Base-by-base conservation (phyloP, 2,888 invertebrate genomes). In the Epinotia demarniana region DNA sequence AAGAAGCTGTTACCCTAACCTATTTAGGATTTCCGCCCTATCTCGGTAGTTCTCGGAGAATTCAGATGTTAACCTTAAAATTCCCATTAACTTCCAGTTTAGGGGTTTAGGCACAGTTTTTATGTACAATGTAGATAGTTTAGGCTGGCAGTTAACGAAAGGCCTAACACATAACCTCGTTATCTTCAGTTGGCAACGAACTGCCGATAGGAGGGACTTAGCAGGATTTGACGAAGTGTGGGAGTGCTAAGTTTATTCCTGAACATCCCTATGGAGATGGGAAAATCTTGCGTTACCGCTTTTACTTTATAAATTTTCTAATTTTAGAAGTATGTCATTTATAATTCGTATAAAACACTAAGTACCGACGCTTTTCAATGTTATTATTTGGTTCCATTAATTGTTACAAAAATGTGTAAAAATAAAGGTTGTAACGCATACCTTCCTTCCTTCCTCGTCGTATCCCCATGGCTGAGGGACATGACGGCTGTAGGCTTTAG, bases 171-270 rank as follows among this genome's bases (percentile, higher is more conserved):
- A 84, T 88, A 87, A 85, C 85, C 81, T 82, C 88, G 83, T 89
- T 91, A 91, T 91, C 91, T 89, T 80, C 79, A 79, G 80, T 79
- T 81, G 79, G 82, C 90, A 90, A 87, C 23, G 88, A 80, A 88
- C 88, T 86, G 84, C 86, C 82, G 82, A 86, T 87, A 89, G 88
- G 87, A 89, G 87, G 86, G 89, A 86, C 87, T 89, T 87, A 87
- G 83, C 80, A 53, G 60, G 62, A 70, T 76, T 77, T 62, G 66
- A 62, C 39, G 61, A 43, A 76, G 61, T 67, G 55, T 77, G 79
- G 77, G 78, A 72, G 69, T 23, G 68, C 61, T 27, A 55, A 55
- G 77, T 73, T 71, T 53, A 23, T 64, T 75, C 68, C 69, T 16
- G 46, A 12, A 8, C 8, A 39, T 39, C 39, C 39, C 9, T 8